Base-by-base conservation (phyloP, 2,113 vertebrate genomes). In the Myotis brandtii region DNA sequence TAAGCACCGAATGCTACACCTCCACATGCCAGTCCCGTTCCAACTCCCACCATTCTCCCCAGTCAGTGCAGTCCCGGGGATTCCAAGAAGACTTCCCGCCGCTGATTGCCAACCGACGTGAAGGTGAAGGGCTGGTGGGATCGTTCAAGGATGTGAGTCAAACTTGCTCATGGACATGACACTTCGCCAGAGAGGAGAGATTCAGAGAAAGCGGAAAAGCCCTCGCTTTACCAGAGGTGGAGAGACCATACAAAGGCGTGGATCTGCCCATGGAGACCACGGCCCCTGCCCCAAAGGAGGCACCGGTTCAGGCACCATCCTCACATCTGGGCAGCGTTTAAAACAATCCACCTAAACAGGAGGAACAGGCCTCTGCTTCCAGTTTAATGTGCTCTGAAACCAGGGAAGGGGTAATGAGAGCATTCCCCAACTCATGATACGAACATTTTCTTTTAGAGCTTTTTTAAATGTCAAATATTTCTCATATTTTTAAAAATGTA, bases 251-350 rank as follows among this genome's bases (percentile, higher is more conserved):
- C 37, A 72, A 52, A 7, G 5, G 27, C 25, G 1, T 2, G 32
- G 17, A 66, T 25, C 8, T 4, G 9, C 27, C 14, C 6, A n/a
- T 2, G 10, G 5, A 20, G 37, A 54, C 6, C 12, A 6, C 0
- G 2, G 43, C 4, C 17, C 34, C 21, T 5, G 23, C 13, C 21
- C 20, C 7, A 21, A 7, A 1, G 40, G 56, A 48, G 4, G 3
- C 30, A 16, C 32, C 8, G 25, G 9, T 32, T 37, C 13, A 43
- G 6, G 17, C 3, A 1, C 7, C 37, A 27, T 7, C 21, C 23
- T 20, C 14, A 9, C 40, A 52, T 32, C 2, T 6, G 64, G 40
- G 25, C 27, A 32, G 32, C 21, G 21, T 30, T 54, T 3, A 66
- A 79, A 87, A 27, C 18, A 52, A 20, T 46, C 46, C 46, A 46